Base-by-base conservation (phyloP, 2,888 invertebrate species). In the Hemistola chrysoprasaria region DNA sequence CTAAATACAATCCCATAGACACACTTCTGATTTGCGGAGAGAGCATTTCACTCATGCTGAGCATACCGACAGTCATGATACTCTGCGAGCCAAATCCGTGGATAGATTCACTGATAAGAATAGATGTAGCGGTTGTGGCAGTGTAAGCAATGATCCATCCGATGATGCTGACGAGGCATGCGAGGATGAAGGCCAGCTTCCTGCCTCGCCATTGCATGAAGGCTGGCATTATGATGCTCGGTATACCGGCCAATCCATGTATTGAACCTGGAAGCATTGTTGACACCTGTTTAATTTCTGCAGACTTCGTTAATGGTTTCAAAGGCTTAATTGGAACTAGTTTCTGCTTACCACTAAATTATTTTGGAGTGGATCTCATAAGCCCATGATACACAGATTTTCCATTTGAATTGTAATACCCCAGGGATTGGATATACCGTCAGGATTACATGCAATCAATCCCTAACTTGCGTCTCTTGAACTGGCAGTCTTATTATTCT, bases 231-330 rank as follows among this genome's bases (percentile, higher is more conserved):
- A 43, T 21, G 2, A 43, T 33, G 9, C 22, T 29, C 6, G 43
- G 43, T 9, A 38, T 29, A 6, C 27, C 22, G 8, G 33, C 43
- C 8, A 43, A 21, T 2, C 38, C 43, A 21, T 43, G 38, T 8
- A 29, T 25, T 2, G 38, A 37, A 28, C 38, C 42, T 42, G 42
- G 16, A 41, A 36, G n/a, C n/a, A n/a, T n/a, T n/a, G n/a, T n/a
- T n/a, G n/a, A n/a, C n/a, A n/a, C n/a, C n/a, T n/a, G n/a, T n/a
- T n/a, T n/a, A n/a, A n/a, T n/a, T n/a, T n/a, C n/a, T n/a, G n/a
- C n/a, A n/a, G n/a, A n/a, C n/a, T n/a, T n/a, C n/a, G n/a, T n/a
- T n/a, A n/a, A n/a, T n/a, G n/a, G n/a, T n/a, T n/a, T n/a, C n/a
- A n/a, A n/a, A n/a, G n/a, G n/a, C n/a, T n/a, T n/a, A n/a, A n/a